Base-by-base conservation (phyloP, 2,888 invertebrate genomes). In the Caenorhabditis becei region DNA sequence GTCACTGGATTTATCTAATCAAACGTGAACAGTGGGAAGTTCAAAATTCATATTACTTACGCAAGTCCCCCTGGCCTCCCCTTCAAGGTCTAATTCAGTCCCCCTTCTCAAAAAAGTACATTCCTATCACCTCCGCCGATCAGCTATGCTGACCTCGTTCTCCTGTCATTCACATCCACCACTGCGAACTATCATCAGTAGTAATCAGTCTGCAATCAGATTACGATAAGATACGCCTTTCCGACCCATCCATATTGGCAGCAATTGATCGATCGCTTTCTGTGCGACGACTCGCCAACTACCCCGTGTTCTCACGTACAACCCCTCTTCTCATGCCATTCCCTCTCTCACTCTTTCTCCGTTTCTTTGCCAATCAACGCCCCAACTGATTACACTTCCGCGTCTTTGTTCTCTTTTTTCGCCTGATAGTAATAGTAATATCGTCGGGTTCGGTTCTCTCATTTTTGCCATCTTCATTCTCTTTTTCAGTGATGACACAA, bases 311-410 rank as follows among this genome's bases (percentile, higher is more conserved):
- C 10, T 10, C 32, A 32, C 32, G 32, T 41, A 41, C 49, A 18
- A 2, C 7, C 3, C 49, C 20, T 2, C 49, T 4, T 20, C 49
- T 16, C 23, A 4, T 16, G 23, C 49, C 18, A 20, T 49, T 10
- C 53, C 23, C 53, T 53, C 53, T 7, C 16, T 53, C 23, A 23
- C 16, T 26, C 16, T 53, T 26, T 16, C 26, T 8, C 24, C 26
- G 23, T 26, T 53, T 53, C 7, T 20, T 49, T 1, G 20, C 20
- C 23, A 5, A 41, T 20, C 23, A 1, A 20, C 44, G 26, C 8
- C 10, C 41, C 53, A 16, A 16, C 53, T 53, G 53, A 53, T 53
- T 23, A 53, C 53, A 49, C 49, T 49, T 49, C 49, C 49, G 18
- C 11, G 49, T 20, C 23, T 20, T 49, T 49, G 49, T 49, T 49